Evolutionary conservation across 2,113 vertebrate species (phyloP), one percentile per base, ranked within the genome.

Genomic region (human): DNA sequence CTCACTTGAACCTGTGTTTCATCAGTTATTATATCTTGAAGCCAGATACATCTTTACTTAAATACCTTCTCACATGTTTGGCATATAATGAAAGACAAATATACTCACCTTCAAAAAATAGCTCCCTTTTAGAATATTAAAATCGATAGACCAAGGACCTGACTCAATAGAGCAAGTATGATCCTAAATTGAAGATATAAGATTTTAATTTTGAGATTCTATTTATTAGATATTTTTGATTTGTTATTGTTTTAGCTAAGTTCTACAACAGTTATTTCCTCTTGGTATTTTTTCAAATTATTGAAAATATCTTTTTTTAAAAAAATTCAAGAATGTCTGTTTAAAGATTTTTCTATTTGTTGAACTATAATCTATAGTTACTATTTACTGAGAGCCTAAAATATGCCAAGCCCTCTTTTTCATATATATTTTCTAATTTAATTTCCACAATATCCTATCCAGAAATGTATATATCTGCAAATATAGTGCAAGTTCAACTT

Each of bases 371-470:
- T 81, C 12, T 85, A 6, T 30, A 84, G 13, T 73, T 52, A 6
- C 30, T 50, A 55, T 85, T 76, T 89, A 52, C 45, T 81, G n/a
- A 90, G 4, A 7, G 8, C 22, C 8, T 82, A 16, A 96, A 32
- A 73, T 57, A 35, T 73, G 0, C 0, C 10, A 66, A 6, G 0
- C 0, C 5, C 7, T n/a, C 5, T 48, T 16, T 73, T 83, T 43
- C 9, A 78, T 11, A 38, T 45, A 45, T 0, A 66, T 52, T 79
- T 96, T 75, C 38, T 55, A 89, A 89, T 50, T 64, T 55, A 82
- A 72, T 92, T n/a, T 16, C n/a, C 25, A 85, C 18, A 87, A 32
- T 61, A 27, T 52, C 43, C 10, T 16, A 50, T 84, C 9, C 8
- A 84, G 55, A 88, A 70, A 59, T 2, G 6, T 75, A 61, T 7